Evolutionary conservation across 2,797 vertebrate genomes (phyloP), one percentile per base, ranked within the genome.

Genomic region (Chrosomus eos): DNA sequence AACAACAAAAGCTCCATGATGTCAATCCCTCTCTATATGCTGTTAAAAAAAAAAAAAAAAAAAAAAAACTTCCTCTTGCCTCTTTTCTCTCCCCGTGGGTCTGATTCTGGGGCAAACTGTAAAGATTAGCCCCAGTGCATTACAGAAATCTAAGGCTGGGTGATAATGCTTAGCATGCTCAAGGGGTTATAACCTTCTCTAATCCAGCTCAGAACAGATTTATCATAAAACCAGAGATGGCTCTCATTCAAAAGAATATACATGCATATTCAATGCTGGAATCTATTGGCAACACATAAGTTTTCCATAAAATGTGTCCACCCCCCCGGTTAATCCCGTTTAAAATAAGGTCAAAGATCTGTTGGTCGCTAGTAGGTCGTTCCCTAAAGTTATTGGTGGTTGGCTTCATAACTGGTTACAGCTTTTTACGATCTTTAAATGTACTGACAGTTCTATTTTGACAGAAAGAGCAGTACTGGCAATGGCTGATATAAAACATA

Each of bases 11-110:
- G 36, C 26, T 70, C 67, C 76, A 79, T 94, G 92, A 94, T 87
- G 89, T 92, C 92, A 94, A 90, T 88, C 87, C 78, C 83, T 87
- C 86, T 90, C 67, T 87, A 82, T 31, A 76, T 51, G 28, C n/a
- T 72, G 31, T 23, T n/a, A n/a, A 73, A 62, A 72, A 45, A 48
- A 16, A 48, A 5, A 0, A 1, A 4, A 43, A 43, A 45, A 45
- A 14, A 45, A 4, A 14, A 45, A 45, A 45, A 45, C 13, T 31
- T 78, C 11, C 53, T 71, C 75, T 62, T 62, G 55, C 40, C 31
- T 79, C 19, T 1, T 40, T 26, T 55, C 64, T 77, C 38, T 72
- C 16, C 18, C 18, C 2, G 2, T 40, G 81, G 86, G 79, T 88
- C 81, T 33, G 74, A 74, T 78, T 60, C 36, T 45, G 45, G 82